Percentiles rank a stretch among this genome's conserved stretches.
Conservation (phyloP, 2,888 invertebrate species). For the Perizoma flavofasciatum region DNA sequence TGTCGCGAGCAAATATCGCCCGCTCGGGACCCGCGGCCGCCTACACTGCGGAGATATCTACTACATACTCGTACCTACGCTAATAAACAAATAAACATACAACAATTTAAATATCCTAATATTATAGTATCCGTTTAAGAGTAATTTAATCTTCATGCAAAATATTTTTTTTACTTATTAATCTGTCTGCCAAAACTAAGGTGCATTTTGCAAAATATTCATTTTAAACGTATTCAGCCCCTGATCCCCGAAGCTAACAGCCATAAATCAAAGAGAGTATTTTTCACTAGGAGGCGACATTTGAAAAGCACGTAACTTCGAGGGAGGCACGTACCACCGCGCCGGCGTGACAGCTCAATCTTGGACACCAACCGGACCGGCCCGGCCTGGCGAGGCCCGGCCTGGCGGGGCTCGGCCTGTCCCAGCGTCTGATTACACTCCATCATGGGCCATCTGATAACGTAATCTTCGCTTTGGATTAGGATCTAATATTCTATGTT, state of each 20-base stretch:
- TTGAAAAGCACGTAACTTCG: background rate
- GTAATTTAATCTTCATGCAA: too few species aligned
- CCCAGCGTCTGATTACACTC: too few species aligned
- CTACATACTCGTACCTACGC: too few species aligned
- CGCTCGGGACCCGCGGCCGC: slow-evolving; percentile 4
- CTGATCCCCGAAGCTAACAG: slow-evolving; percentile 9
- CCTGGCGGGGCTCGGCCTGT: too few species aligned
- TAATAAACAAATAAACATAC: too few species aligned
- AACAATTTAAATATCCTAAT: too few species aligned
- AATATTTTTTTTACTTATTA: background rate
- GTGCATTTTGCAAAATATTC: slow-evolving; percentile 2
- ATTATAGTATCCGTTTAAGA: too few species aligned
- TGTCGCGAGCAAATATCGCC: slow-evolving; percentile 24
- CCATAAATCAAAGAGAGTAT: slow-evolving; percentile 19
- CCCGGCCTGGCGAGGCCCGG: too few species aligned
- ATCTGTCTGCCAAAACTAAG: background rate
- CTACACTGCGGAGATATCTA: too few species aligned
- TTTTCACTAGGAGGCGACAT: slow-evolving; percentile 2
- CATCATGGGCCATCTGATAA: too few species aligned
- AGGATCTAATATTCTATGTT: too few species aligned
- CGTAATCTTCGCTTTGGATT: too few species aligned
- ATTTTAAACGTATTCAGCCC: slow-evolving; percentile 11
- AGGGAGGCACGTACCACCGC: slow-evolving; percentile 5
- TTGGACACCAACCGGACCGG: slow-evolving; percentile 5
- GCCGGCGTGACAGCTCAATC: slow-evolving; percentile 17